These are phyloP conservation scores for Drosophila anceps DNA, from an alignment of 2,888 invertebrate genomes.

Conservation along the genomic window DNA sequence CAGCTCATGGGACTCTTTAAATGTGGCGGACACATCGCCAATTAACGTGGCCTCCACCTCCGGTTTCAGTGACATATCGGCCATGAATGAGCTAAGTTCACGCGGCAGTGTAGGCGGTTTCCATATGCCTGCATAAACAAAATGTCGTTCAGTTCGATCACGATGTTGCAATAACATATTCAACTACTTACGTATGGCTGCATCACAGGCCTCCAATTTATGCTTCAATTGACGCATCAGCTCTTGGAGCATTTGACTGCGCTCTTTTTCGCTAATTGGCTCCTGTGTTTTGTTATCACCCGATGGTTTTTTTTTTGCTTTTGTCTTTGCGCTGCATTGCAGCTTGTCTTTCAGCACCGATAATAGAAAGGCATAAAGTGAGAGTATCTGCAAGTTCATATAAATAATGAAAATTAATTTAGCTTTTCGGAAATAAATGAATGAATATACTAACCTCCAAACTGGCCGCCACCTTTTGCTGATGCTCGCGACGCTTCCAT, in stretches of 20 bases:
- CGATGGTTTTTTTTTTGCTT: conserved; percentile 67
- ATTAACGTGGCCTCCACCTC: conserved; percentile 83
- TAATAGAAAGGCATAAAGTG: conserved; percentile 84
- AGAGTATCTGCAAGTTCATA: conserved; percentile 78
- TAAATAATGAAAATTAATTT: neutral
- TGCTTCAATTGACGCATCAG: conserved; percentile 84
- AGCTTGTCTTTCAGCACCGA: conserved; percentile 84
- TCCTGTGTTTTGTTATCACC: conserved; percentile 61
- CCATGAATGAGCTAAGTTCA: conserved; percentile 83
- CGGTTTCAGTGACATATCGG: conserved; percentile 85
- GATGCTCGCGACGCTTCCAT: conserved; percentile 86
- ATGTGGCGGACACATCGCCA: conserved; percentile 82
- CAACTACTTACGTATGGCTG: conserved; percentile 79
- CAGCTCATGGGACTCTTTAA: conserved; percentile 84
- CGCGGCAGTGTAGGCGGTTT: conserved; percentile 81
- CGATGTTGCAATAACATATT: neutral
- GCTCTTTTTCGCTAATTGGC: conserved; percentile 83
- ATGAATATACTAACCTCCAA: conserved; percentile 87
- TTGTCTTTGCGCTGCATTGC: conserved; percentile 79
- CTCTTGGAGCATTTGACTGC: conserved; percentile 82
- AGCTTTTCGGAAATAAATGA: neutral
- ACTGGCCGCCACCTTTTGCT: conserved; percentile 87
- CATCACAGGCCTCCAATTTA: conserved; percentile 82
- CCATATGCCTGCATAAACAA: conserved; percentile 75
- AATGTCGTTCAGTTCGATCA: neutral